Percentiles rank a stretch among this genome's conserved stretches.
Evolutionary conservation across 1,140 invertebrate species (phyloP).

Genomic region (Brachystomella parvula): DNA sequence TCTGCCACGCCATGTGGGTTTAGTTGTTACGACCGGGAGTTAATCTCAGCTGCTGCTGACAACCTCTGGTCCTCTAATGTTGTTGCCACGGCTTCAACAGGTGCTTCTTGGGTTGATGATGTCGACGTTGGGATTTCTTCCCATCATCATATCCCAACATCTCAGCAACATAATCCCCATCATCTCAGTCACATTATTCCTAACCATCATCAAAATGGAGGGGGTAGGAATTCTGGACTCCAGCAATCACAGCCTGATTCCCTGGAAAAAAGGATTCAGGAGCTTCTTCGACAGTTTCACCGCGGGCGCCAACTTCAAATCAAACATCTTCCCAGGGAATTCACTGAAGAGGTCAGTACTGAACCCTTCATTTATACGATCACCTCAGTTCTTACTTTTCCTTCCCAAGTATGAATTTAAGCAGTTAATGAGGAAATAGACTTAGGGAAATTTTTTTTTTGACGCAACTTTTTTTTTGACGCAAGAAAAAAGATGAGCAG

Average conservation of each 20-base stretch:
- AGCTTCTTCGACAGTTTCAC: slow-evolving; percentile 45
- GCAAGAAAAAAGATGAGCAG: too few species aligned
- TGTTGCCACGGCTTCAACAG: slow-evolving; percentile 43
- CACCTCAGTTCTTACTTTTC: too few species aligned
- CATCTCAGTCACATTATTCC: not conserved
- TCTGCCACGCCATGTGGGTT: slow-evolving; percentile 36
- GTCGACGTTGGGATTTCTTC: slow-evolving; percentile 16
- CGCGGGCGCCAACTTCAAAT: slow-evolving; percentile 44
- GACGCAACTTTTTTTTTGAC: too few species aligned
- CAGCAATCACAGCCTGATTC: slow-evolving; percentile 36
- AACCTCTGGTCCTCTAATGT: slow-evolving; percentile 41
- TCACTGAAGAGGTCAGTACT: slow-evolving; percentile 46
- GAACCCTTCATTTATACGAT: too few species aligned
- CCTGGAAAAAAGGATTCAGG: slow-evolving; percentile 42
- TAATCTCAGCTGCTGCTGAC: slow-evolving; percentile 39
- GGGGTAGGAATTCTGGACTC: not conserved
- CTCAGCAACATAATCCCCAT: not conserved
- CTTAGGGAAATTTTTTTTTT: too few species aligned
- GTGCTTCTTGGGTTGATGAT: slow-evolving; percentile 44
- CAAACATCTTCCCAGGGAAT: slow-evolving; percentile 46
- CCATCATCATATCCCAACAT: not conserved
- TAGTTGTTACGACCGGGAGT: slow-evolving; percentile 38
- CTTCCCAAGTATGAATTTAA: too few species aligned
- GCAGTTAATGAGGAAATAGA: too few species aligned
- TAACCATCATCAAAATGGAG: slow-evolving; percentile 9